These are phyloP conservation scores for Lapara coniferarum DNA, from an alignment of 2,888 invertebrate species.

Conservation along the genomic window DNA sequence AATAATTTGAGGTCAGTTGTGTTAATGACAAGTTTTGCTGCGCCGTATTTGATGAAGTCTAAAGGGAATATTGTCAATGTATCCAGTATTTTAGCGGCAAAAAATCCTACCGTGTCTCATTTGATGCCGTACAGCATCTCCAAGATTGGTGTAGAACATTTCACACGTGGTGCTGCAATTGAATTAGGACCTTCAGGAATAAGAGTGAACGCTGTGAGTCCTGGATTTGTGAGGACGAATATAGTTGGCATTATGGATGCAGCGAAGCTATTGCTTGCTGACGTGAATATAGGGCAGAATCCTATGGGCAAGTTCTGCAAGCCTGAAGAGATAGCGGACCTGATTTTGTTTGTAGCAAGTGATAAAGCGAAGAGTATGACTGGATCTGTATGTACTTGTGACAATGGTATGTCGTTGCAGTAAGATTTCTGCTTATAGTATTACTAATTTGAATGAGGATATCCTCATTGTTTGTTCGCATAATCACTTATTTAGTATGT, in stretches of 20 bases:
- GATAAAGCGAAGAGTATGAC: conserved; percentile 41
- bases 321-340: conserved; percentile 42
- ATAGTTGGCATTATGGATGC: conserved; percentile 6
- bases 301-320: conserved; percentile 37
- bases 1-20: conserved; percentile 38
- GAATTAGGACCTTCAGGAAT: conserved; percentile 32
- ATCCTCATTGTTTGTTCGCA: no score
- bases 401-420: conserved; percentile 22
- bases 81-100: conserved; percentile 86
- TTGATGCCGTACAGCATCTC: conserved; percentile 53
- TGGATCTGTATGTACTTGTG: conserved; percentile 17
- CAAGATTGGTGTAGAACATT: conserved; percentile 34
- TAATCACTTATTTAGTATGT: no score
- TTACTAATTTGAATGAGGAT: neutral
- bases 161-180: conserved; percentile 32
- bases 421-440: neutral
- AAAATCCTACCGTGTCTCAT: conserved; percentile 70
- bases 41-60: conserved; percentile 37
- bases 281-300: conserved; percentile 23
- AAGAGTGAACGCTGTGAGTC: conserved; percentile 35
- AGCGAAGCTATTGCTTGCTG: neutral
- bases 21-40: conserved; percentile 35
- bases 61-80: conserved; percentile 91
- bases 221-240: conserved; percentile 32
- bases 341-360: conserved; percentile 38